These are phyloP conservation scores for Platynereis dumerilii DNA, from an alignment of 2,888 invertebrate species.

Conservation along the genomic window DNA sequence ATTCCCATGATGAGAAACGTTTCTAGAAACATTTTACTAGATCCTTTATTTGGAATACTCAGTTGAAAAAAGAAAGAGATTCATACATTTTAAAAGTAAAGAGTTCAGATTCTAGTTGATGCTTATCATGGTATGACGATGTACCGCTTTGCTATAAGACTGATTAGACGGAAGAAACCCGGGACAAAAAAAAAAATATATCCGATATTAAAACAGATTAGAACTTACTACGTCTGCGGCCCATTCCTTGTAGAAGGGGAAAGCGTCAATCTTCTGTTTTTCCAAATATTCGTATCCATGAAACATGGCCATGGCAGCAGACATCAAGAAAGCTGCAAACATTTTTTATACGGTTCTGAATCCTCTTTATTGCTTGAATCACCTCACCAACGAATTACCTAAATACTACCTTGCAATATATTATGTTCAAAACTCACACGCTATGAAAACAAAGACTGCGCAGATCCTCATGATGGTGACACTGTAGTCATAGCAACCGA, in stretches of 20 bases:
- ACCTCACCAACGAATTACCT: neutral
- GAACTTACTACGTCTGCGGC: constrained; percentile 1
- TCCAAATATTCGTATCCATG: constrained; percentile 58
- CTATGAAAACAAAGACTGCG: constrained; percentile 71
- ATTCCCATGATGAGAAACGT: no score
- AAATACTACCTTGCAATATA: neutral
- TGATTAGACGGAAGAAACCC: no score
- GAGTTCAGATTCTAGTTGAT: no score
- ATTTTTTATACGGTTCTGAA: neutral
- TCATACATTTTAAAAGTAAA: no score
- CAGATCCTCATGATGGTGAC: constrained; percentile 11
- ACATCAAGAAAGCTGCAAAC: constrained; percentile 48
- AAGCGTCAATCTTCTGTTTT: constrained; percentile 45
- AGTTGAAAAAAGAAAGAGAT: no score
- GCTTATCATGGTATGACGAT: no score
- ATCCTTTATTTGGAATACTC: no score
- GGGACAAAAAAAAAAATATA: no score
- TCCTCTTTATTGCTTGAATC: no score
- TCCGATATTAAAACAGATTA: no score
- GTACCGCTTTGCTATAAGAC: no score
- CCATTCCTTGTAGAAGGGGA: constrained; percentile 6
- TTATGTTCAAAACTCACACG: constrained; percentile 10
- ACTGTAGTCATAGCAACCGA: constrained; percentile 90
- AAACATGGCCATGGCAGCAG: constrained; percentile 56
- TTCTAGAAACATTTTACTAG: no score